Base-by-base conservation (phyloP, 2,797 vertebrate genomes). In the Brachyrhaphis roseni region DNA sequence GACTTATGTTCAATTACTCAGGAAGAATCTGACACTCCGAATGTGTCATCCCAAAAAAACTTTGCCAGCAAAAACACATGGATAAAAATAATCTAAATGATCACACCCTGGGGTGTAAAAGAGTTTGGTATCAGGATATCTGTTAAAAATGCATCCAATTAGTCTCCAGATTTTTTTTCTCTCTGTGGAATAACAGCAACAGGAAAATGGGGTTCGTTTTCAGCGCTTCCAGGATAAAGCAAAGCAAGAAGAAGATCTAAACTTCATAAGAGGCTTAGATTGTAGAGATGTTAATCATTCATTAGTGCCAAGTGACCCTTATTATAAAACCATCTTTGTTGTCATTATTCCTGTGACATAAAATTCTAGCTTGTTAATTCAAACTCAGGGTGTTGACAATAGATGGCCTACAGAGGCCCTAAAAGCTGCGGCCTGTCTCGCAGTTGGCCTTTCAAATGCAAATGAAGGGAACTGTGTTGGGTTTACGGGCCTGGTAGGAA, bases 401-500 rank as follows among this genome's bases (percentile, higher is more conserved):
- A 86, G 92, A 72, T 26, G 20, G 80, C 79, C 82, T 55, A 87
- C 84, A 93, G 93, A 92, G 82, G 82, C 78, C 86, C 86, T 82
- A 84, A 86, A 90, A 88, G 78, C 87, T 84, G 80, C 72, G 84
- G 85, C 83, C 83, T 79, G 75, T 77, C 91, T 86, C 77, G 76
- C 78, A 46, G 86, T 73, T 77, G 83, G 79, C 84, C 89, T 92
- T 95, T 96, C 93, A 94, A 89, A 96, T 95, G 95, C 92, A 94
- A 96, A 96, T 93, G 78, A 64, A 79, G 78, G 78, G 76, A 92
- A 92, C 90, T 91, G 94, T 95, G 92, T 91, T 83, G 88, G 90
- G 85, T 95, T 95, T 92, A 91, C 92, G 79, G 92, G 93, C 94
- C 93, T 95, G 94, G 94, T 94, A 94, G 94, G 95, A 95, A 95